Base-by-base conservation (phyloP, 1,140 invertebrate species). In the Varroa destructor region DNA sequence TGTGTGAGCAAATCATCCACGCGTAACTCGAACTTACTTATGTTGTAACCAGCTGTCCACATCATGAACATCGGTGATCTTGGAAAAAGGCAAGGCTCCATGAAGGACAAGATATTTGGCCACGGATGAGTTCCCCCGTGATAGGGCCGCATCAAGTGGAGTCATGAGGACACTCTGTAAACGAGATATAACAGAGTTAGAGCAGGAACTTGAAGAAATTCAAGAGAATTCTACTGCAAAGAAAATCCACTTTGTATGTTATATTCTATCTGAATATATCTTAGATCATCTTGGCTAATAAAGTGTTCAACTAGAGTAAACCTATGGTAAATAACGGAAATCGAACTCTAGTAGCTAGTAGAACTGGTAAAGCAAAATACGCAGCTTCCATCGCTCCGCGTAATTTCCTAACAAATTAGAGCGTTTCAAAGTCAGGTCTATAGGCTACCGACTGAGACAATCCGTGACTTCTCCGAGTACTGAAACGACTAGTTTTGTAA, bases 101-200 rank as follows among this genome's bases (percentile, higher is more conserved):
- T 93, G 89, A 75, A 92, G 85, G 79, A 93, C 90, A 40, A 97
- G 83, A 79, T 93, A 90, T 79, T 96, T 95, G 51, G 93, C 93
- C 75, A 90, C 90, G 8, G 91, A 88, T 54, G 88, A 84, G 79
- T 91, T 86, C 0, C 89, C 90, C 70, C 89, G 85, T 73, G 88
- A 86, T 3, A 94, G 81, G 1, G 93, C 91, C 72, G 90, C 89
- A 79, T 97, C 93, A 74, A 95, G 81, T 0, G 93, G 90, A 0
- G 92, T 95, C 81, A 94, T 85, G 40, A 88, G 81, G 58, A 87
- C 83, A 58, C 91, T 90, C 78, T 76, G 71, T 12, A 73, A 61
- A 72, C n/a, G 37, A 77, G 71, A 14, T 73, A 61, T 67, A 43
- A 58, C 56, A 51, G 8, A 51, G 46, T 51, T 51, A 5, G 46